A percentile compares a stretch with the other conserved stretches of the same genome.
These are phyloP conservation scores for Scaeva pyrastri DNA, from an alignment of 2,888 invertebrate genomes.

Conservation along the genomic window DNA sequence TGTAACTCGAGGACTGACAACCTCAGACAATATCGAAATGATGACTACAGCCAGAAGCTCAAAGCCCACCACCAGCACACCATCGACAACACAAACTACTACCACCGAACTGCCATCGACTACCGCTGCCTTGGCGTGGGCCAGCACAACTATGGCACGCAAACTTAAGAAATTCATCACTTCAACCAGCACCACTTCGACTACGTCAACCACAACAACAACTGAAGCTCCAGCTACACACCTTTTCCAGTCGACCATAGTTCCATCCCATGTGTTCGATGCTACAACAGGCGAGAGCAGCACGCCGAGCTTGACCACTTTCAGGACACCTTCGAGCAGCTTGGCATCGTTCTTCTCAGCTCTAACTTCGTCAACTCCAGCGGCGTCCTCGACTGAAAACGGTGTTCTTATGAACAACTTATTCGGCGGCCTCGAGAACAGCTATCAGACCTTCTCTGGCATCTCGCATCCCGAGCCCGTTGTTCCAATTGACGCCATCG, in stretches of 20 bases:
- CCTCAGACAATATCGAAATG: constrained; percentile 79
- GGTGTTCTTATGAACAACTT: constrained; percentile 82
- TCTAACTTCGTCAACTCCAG: constrained; percentile 79
- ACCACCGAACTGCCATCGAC: constrained; percentile 82
- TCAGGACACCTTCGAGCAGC: constrained; percentile 39
- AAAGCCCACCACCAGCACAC: constrained; percentile 77
- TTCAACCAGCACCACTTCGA: constrained; percentile 81
- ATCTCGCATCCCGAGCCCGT: constrained; percentile 82
- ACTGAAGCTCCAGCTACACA: constrained; percentile 79
- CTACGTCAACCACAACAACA: constrained; percentile 79
- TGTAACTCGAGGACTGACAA: constrained; percentile 81
- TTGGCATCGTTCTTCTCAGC: constrained; percentile 80
- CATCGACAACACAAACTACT: constrained; percentile 78
- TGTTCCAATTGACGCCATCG: constrained; percentile 83
- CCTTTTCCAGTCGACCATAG: constrained; percentile 78
- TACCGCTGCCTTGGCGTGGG: constrained; percentile 81
- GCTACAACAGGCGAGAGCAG: constrained; percentile 72
- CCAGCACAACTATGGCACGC: constrained; percentile 83
- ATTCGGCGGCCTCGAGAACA: constrained; percentile 82
- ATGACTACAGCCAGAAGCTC: constrained; percentile 81
- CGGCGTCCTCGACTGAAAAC: constrained; percentile 80
- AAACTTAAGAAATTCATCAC: constrained; percentile 84
- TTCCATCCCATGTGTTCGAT: constrained; percentile 73
- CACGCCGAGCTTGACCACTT: constrained; percentile 72
- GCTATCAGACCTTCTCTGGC: constrained; percentile 83